Evolutionary conservation across 2,113 vertebrate genomes (phyloP).

Genomic region (Gallinago undulata): DNA sequence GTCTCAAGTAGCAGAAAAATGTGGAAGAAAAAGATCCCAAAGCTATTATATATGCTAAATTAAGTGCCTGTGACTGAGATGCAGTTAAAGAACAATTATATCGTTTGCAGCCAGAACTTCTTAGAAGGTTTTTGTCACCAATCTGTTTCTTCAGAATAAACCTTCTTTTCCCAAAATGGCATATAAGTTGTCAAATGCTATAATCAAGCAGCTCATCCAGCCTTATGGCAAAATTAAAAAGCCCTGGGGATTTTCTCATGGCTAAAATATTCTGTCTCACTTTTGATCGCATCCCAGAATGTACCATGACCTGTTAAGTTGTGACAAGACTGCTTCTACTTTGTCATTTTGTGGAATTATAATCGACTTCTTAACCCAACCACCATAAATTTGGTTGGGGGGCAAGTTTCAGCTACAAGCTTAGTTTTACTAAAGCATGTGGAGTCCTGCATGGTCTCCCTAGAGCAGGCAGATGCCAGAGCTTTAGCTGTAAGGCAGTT

Average conservation of each 20-base stretch:
- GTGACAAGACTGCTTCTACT: constrained; percentile 36
- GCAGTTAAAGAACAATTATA: neutral
- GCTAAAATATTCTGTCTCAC: constrained; percentile 57
- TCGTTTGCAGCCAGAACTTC: neutral
- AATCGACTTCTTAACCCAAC: constrained; percentile 26
- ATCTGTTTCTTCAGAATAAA: constrained; percentile 19
- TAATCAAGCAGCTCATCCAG: constrained; percentile 51
- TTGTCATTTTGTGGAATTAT: constrained; percentile 37
- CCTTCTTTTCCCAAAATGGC: constrained; percentile 3
- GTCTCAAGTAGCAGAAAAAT: neutral
- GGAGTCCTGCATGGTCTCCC: neutral
- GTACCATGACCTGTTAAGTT: constrained; percentile 30
- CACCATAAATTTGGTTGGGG: constrained; percentile 42
- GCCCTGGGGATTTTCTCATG: constrained; percentile 40
- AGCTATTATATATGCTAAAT: neutral
- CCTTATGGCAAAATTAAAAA: constrained; percentile 47
- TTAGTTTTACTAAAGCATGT: constrained; percentile 12
- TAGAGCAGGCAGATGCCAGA: constrained; percentile 4
- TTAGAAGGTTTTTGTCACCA: constrained; percentile 33
- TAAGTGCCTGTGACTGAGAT: neutral
- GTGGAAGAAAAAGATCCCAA: neutral
- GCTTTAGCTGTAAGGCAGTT: constrained; percentile 34
- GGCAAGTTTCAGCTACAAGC: neutral
- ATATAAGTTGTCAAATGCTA: constrained; percentile 55
- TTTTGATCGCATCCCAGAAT: constrained; percentile 48